Conservation (phyloP, 2,797 vertebrate species). For the Clarias laeviceps region DNA sequence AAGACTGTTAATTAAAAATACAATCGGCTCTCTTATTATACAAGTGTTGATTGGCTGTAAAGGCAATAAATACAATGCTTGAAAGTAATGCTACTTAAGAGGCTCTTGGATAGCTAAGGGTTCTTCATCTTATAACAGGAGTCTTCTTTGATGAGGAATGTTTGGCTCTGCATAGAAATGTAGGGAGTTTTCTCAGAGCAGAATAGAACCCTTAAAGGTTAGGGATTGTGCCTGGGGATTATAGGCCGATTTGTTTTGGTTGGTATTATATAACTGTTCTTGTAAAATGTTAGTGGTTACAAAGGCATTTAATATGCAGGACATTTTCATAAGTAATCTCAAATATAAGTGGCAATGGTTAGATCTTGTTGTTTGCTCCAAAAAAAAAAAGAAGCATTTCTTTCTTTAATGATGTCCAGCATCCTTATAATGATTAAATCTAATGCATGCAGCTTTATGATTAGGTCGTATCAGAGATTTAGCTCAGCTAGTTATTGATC, state of each 20-base stretch:
- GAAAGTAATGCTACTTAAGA: background rate
- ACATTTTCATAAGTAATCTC: background rate
- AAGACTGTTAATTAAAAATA: slow-evolving; percentile 74
- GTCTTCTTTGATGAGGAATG: background rate
- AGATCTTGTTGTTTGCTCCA: background rate
- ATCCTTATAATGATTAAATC: background rate
- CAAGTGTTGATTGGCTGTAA: slow-evolving; percentile 2
- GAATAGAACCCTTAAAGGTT: background rate
- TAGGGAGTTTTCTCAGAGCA: background rate
- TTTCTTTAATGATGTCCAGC: background rate
- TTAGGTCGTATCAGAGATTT: background rate
- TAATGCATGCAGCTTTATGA: background rate
- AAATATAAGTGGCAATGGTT: background rate
- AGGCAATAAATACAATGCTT: slow-evolving; percentile 8
- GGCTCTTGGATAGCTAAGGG: background rate
- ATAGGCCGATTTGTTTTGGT: slow-evolving; percentile 16
- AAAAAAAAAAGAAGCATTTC: background rate
- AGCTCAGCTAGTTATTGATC: background rate
- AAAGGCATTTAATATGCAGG: background rate
- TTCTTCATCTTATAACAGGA: background rate
- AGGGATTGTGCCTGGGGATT: background rate
- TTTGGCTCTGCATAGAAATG: background rate
- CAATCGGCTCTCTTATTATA: slow-evolving; percentile 50
- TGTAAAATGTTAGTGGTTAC: background rate
- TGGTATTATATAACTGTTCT: background rate